Evolutionary conservation across 1,140 invertebrate species (phyloP).

Genomic region (Coptotermes formosanus): DNA sequence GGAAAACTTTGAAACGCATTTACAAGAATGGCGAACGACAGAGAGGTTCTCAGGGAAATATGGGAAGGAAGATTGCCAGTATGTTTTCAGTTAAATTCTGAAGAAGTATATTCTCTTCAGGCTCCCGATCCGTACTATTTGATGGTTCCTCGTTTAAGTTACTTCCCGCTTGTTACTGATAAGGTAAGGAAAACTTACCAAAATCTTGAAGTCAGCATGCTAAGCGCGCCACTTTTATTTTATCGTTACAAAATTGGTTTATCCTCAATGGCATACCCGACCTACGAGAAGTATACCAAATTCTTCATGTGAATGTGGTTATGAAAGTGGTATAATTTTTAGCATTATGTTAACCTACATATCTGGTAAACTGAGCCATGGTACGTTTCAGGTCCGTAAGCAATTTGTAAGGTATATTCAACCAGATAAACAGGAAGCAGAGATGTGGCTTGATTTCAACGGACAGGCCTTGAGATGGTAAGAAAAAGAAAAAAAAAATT

Average conservation of each 20-base stretch:
- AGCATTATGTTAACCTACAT: not conserved
- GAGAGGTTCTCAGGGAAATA: slow-evolving; percentile 88
- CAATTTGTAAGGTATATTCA: slow-evolving; percentile 84
- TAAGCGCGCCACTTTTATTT: not conserved
- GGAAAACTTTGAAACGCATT: too few species aligned
- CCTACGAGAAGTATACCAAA: not conserved
- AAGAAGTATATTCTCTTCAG: slow-evolving; percentile 85
- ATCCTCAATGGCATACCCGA: not conserved
- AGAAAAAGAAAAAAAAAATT: slow-evolving; percentile 20
- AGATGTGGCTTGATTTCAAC: slow-evolving; percentile 96
- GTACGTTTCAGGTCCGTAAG: slow-evolving; percentile 71
- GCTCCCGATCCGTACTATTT: slow-evolving; percentile 90
- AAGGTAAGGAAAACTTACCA: slow-evolving; percentile 63
- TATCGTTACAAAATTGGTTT: not conserved
- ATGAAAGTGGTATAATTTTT: slow-evolving; percentile 26
- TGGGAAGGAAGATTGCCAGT: slow-evolving; percentile 95
- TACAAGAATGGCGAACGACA: slow-evolving; percentile 77
- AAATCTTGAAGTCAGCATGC: not conserved
- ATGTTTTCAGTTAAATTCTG: slow-evolving; percentile 81
- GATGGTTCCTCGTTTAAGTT: slow-evolving; percentile 92
- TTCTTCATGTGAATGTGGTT: not conserved
- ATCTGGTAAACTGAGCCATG: too few species aligned
- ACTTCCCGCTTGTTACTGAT: slow-evolving; percentile 94
- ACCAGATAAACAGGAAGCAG: slow-evolving; percentile 76
- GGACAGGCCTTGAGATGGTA: slow-evolving; percentile 88